Conservation (phyloP, 2,888 invertebrate genomes). For the Caenorhabditis zanzibari region DNA sequence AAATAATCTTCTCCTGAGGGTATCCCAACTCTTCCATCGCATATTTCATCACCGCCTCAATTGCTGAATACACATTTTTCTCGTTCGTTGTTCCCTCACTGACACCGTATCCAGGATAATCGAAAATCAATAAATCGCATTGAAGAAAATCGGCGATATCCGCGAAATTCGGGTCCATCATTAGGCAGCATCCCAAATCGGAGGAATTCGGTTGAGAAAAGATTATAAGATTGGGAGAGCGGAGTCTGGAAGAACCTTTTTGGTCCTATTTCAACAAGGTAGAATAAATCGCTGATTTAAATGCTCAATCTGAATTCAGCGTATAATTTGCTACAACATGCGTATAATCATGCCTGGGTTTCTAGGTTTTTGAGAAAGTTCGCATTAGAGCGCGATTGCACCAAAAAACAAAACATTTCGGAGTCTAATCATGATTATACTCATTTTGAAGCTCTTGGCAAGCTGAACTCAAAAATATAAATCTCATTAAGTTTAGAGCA, state of each 20-base stretch:
- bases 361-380: too few relatives aligned
- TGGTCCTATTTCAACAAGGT: too few relatives aligned
- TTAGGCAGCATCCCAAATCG: constrained; percentile 72
- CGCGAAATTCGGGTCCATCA: constrained; percentile 76
- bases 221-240: constrained; percentile 72
- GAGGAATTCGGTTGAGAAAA: constrained; percentile 75
- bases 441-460: too few relatives aligned
- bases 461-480: too few relatives aligned
- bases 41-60: constrained; percentile 67
- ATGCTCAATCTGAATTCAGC: too few relatives aligned
- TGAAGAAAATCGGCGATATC: constrained; percentile 74
- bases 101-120: constrained; percentile 75
- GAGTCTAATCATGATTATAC: too few relatives aligned
- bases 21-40: constrained; percentile 67
- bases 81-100: constrained; percentile 69
- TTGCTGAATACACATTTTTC: constrained; percentile 65
- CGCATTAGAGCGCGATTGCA: too few relatives aligned
- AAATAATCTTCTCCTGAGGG: constrained; percentile 65
- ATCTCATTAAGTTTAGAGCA: too few relatives aligned
- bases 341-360: too few relatives aligned
- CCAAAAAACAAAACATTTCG: too few relatives aligned
- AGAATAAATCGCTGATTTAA: too few relatives aligned
- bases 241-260: constrained; percentile 44
- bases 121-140: constrained; percentile 73
- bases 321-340: too few relatives aligned